Base-by-base conservation (phyloP, 2,113 vertebrate species). In the Meriones unguiculatus region DNA sequence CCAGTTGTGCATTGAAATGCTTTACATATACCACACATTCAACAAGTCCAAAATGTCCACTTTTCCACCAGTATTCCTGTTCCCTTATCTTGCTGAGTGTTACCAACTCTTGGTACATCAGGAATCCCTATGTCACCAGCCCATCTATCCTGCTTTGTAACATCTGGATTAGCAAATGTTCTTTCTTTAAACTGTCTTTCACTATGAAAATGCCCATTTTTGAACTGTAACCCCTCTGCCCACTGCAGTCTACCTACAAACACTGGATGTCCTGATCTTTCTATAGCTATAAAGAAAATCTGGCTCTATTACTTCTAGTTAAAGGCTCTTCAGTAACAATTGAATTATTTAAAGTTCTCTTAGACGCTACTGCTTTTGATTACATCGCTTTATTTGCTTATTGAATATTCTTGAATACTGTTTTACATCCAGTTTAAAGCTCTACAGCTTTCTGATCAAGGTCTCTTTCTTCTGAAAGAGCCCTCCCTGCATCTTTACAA, bases 301-400 rank as follows among this genome's bases (percentile, higher is more conserved):
- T 69, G 35, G 65, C 1, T 89, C 25, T 67, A 5, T 77, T 6
- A 30, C 5, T 64, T 46, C 17, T 24, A 84, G 11, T 41, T 52
- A 88, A 73, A 46, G 14, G 3, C 30, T 70, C 69, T 87, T 91
- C 30, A 25, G 0, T 64, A 90, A 13, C 32, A 59, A 52, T 30
- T 75, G 50, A 84, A 65, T 85, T 90, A 75, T 81, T 32, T 93
- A 8, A 69, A 82, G 13, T 87, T 92, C 32, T n/a, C 15, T 7
- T 24, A 25, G 46, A 84, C 59, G 52, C 28, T 32, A 41, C 52
- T 80, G 14, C 7, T 70, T 93, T 72, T 76, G 1, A 5, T n/a
- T n/a, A 62, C 7, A 54, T 73, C 32, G 50, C 52, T 89, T 78
- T 24, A 9, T 88, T 73, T 57, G 4, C n/a, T 81, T 22, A 11